These are phyloP conservation scores for Dasyornis broadbenti DNA, from an alignment of 2,113 vertebrate species.

Conservation along the genomic window DNA sequence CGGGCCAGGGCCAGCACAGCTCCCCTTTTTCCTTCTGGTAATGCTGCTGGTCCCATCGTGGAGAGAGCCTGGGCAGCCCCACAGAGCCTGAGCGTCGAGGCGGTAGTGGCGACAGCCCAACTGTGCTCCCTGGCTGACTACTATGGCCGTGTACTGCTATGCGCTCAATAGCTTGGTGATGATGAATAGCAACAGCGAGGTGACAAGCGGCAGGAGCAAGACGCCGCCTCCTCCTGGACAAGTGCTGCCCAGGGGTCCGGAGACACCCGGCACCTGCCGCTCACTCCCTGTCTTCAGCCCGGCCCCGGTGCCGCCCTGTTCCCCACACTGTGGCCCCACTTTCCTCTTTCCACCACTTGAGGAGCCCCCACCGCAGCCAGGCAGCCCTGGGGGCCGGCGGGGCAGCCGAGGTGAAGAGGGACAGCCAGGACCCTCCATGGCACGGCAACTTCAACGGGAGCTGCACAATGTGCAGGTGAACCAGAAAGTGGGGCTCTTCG, in stretches of 20 bases:
- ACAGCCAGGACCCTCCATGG: conserved; percentile 15
- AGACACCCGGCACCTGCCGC: conserved; percentile 70
- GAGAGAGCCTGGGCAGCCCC: background rate
- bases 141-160: conserved; percentile 83
- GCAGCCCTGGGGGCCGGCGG: background rate
- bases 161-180: conserved; percentile 79
- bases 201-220: conserved; percentile 66
- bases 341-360: conserved; percentile 75
- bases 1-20: background rate
- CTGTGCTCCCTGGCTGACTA: conserved; percentile 59
- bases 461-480: conserved; percentile 92
- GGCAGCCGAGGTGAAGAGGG: conserved; percentile 53
- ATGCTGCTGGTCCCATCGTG: conserved; percentile 37
- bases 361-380: conserved; percentile 61
- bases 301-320: conserved; percentile 65
- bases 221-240: conserved; percentile 72
- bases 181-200: conserved; percentile 78
- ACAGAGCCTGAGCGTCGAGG: conserved; percentile 17
- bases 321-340: conserved; percentile 48
- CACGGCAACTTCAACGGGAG: conserved; percentile 82
- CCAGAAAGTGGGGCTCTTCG: conserved; percentile 90
- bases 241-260: conserved; percentile 75
- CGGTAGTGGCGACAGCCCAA: conserved; percentile 14
- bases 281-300: conserved; percentile 66
- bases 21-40: background rate